Evolutionary conservation across 2,888 invertebrate species (phyloP), one percentile per base, ranked within the genome.

Genomic region (Pomacea canaliculata): DNA sequence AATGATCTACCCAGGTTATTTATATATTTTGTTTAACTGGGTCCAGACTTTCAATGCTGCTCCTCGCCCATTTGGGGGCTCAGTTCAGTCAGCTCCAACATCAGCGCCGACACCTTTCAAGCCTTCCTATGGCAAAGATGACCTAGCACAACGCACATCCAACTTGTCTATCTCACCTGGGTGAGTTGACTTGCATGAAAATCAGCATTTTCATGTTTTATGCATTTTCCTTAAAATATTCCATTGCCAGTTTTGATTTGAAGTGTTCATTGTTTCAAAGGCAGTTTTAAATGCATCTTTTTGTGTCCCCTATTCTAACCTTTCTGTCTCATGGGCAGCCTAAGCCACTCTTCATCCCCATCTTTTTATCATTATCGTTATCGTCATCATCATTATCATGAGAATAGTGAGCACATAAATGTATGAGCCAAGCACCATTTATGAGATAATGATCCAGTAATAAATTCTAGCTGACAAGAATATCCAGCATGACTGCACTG

Each of bases 1-100:
- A 37, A 37, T 37, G 37, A 37, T 37, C 37, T 5, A 37, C 37
- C 37, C 37, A 37, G 37, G 37, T 37, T 37, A 37, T 37, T 37
- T 37, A 37, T 37, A 37, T 56, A 16, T 56, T 56, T 13, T 56
- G 51, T 16, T 56, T 13, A 7, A 7, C 51, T 56, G 51, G 73
- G 78, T 82, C 18, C 83, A 88, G 88, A 86, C 79, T 70, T 88
- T 85, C 77, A 88, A 86, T 76, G 76, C 84, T 66, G 83, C 85
- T 27, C 85, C 88, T 13, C 84, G 85, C 67, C 88, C 88, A 46
- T 88, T 87, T 80, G 84, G 85, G 78, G 70, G 79, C 68, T 56
- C 51, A 23, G 23, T 23, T 23, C 23, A 23, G 23, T 23, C 23
- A 56, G 16, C 12, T 7, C 65, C 77, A 77, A 71, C 48, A 70